These are phyloP conservation scores for Oligia strigilis DNA, from an alignment of 2,888 invertebrate species.

Conservation along the genomic window DNA sequence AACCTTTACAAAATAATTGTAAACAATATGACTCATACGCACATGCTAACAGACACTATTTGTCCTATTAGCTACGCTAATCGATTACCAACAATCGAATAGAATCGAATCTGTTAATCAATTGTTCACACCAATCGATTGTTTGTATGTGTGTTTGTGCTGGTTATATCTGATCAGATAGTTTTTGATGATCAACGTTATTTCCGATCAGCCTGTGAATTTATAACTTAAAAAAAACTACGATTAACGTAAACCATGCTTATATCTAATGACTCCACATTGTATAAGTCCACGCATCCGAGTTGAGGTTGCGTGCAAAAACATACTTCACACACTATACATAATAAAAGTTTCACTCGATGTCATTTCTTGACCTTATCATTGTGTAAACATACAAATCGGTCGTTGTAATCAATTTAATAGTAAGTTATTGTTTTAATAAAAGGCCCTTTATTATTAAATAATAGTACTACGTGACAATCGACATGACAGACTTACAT, in stretches of 20 bases:
- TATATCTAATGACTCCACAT: no score
- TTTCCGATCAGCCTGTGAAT: no score
- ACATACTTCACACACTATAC: neutral
- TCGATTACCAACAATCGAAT: slow-evolving; percentile 39
- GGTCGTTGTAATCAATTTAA: slow-evolving; percentile 21
- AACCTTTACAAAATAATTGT: slow-evolving; percentile 2
- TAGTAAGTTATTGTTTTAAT: slow-evolving; percentile 40
- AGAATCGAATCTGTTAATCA: slow-evolving; percentile 50
- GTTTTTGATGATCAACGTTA: no score
- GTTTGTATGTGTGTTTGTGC: neutral
- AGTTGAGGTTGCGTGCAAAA: neutral
- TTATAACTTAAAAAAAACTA: no score
- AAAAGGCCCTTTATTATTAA: slow-evolving; percentile 30
- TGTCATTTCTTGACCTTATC: neutral
- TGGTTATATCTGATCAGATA: neutral
- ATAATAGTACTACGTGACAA: slow-evolving; percentile 41
- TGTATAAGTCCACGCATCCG: no score
- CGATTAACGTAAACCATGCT: no score
- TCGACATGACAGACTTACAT: slow-evolving; percentile 11
- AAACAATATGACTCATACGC: slow-evolving; percentile 20
- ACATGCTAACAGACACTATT: slow-evolving; percentile 18
- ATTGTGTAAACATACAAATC: slow-evolving; percentile 18
- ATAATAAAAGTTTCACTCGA: neutral
- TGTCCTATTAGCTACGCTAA: slow-evolving; percentile 47
- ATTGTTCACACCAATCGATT: slow-evolving; percentile 55